Base-by-base conservation (phyloP, 92 coral and sea anemone genomes). In the Bergia puertoricense region DNA sequence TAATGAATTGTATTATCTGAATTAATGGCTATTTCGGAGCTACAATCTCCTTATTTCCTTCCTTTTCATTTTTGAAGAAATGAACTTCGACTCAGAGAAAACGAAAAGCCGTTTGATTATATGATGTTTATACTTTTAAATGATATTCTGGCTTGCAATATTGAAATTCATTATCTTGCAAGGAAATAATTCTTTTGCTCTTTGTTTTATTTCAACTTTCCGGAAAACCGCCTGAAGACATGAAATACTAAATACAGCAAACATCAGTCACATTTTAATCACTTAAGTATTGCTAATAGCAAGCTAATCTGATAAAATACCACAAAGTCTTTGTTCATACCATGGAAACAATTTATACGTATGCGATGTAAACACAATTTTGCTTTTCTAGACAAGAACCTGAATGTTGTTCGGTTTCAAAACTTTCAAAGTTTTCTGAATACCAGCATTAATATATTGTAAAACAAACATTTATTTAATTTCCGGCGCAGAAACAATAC, bases 191-290 rank as follows among this genome's bases (percentile, higher is more conserved):
- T 62, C 69, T 16, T 62, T 16, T 62, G n/a, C 46, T 76, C 79
- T 40, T 39, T 76, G 23, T 22, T 76, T 42, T 76, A 43, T 42
- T 5, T 22, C 48, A 44, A 76, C 51, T 76, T 40, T 18, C 22
- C 51, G 79, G 46, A 42, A 42, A 42, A 76, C 22, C 51, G 79
- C 48, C n/a, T 76, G 79, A 76, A 15, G 37, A 76, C 45, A 76
- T 44, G 42, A 76, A 76, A 42, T 43, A 4, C 79, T 43, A n/a
- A 74, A 40, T 76, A 76, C 6, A 76, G 79, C 50, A 76, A 41
- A 40, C 36, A 76, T 15, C 36, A 40, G 46, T 51, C 30, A 43
- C 51, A 76, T 16, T 42, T 16, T 18, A 76, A 76, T 42, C 22
- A 76, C 2, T 40, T 20, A 76, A 72, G 38, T n/a, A 15, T 40